Percentiles rank a stretch among this genome's conserved stretches.
phyloP scores from a whole-genome alignment of 1,140 invertebrate genomes.

The Geopemphigus sp. region DNA sequence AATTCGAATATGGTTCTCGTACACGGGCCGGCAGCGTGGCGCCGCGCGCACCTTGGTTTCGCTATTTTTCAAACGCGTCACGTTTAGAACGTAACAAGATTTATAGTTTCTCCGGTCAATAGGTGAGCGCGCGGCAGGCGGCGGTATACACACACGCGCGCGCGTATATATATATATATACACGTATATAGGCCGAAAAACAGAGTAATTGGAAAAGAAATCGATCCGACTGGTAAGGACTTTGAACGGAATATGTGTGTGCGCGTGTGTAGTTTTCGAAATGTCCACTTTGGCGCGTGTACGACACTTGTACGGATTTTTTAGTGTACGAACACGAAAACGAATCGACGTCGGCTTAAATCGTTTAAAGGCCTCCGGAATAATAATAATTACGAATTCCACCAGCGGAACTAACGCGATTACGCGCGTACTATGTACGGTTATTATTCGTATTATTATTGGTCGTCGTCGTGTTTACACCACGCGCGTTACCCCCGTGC shows the following conservation, averaged over 20 bases:
- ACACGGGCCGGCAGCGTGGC: no score
- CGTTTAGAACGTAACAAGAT: conserved; percentile 35
- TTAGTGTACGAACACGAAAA: neutral
- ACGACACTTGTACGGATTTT: neutral
- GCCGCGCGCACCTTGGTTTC: conserved; percentile 10
- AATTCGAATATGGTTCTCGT: conserved; percentile 37
- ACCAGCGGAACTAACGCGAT: conserved; percentile 22
- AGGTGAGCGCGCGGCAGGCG: neutral
- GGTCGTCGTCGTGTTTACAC: no score
- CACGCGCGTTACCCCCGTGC: no score
- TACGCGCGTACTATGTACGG: no score
- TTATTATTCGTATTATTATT: no score
- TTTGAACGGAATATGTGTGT: conserved; percentile 8
- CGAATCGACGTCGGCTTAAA: neutral
- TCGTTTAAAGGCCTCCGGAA: conserved; percentile 11
- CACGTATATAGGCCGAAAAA: neutral
- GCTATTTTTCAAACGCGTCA: conserved; percentile 36
- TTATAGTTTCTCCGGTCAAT: conserved; percentile 33
- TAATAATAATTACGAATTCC: neutral
- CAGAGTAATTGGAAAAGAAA: conserved; percentile 36
- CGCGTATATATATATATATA: no score
- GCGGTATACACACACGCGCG: no score
- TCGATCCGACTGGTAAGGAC: conserved; percentile 27
- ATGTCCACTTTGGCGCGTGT: conserved; percentile 3
- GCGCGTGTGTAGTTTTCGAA: neutral